Base-by-base conservation (phyloP, 2,113 vertebrate genomes). In the Eurypyga helias region DNA sequence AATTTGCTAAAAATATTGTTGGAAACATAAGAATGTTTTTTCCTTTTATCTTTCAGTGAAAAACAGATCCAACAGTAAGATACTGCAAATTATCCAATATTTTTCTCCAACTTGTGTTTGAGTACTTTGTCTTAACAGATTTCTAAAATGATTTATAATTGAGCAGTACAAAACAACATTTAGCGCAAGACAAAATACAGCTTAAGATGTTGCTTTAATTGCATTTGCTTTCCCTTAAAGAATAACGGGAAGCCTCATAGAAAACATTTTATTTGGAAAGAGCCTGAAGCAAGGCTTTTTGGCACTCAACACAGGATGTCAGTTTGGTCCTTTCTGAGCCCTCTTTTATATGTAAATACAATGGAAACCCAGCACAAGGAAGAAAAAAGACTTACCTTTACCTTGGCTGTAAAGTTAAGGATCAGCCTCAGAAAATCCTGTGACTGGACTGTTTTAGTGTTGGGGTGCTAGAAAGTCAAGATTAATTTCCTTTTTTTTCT, bases 1-100 rank as follows among this genome's bases (percentile, higher is more conserved):
- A 95, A 93, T 95, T 94, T 93, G 36, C 90, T 96, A 96, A 95
- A 95, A 96, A 93, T 94, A 91, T 66, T 85, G 52, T 76, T 95
- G 78, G 82, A 96, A 93, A 73, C n/a, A 41, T 33, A 83, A 79
- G 48, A 78, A 55, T 65, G 9, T 34, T 80, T 87, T 88, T 91
- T 84, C 24, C 81, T 91, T 97, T 94, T 58, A 95, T 91, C 84
- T 96, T 91, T 57, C 75, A 77, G 73, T 69, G 58, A 65, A 91
- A 93, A 92, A 69, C 70, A 93, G 60, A 85, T 91, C 70, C 57
- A 93, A 54, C 31, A 73, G 33, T 49, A 85, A 90, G 81, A 94
- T 93, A 79, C 11, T 83, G 84, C 45, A 69, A 75, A 85, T 84
- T 92, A 55, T 33, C 77, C 52, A 67, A 12, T 85, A 69, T n/a